These are phyloP conservation scores for Stichodactyla helianthus DNA, from an alignment of 64 coral and sea anemone genomes.

Conservation along the genomic window DNA sequence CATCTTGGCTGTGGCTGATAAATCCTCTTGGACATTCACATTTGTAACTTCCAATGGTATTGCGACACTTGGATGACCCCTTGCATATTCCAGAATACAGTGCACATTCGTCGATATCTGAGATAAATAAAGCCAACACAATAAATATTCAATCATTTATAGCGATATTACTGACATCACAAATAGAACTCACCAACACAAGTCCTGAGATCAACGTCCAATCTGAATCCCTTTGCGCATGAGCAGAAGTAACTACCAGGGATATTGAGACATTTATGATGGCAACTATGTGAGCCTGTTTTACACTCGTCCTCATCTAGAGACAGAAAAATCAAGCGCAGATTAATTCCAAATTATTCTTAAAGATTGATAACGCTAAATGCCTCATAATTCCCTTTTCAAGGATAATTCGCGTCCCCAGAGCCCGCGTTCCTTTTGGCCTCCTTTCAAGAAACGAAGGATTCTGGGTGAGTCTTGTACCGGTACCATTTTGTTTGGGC, in stretches of 20 bases:
- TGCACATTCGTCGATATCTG: conserved; percentile 92
- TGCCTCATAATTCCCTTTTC: too few species aligned
- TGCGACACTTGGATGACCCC: conserved; percentile 63
- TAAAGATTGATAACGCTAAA: too few species aligned
- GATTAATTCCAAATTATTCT: too few species aligned
- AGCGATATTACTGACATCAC: background rate
- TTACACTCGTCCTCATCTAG: conserved; percentile 77
- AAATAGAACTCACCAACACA: conserved; percentile 69
- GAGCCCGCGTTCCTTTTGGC: too few species aligned
- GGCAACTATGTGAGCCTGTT: conserved; percentile 58
- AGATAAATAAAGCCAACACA: background rate
- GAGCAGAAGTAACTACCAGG: conserved; percentile 90
- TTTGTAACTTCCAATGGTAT: conserved; percentile 70
- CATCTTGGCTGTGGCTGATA: conserved; percentile 62
- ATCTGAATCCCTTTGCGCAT: conserved; percentile 66
- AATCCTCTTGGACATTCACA: conserved; percentile 86
- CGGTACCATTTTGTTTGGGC: too few species aligned
- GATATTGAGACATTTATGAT: conserved; percentile 72
- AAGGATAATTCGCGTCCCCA: too few species aligned
- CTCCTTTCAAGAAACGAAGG: too few species aligned
- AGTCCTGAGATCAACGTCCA: conserved; percentile 70
- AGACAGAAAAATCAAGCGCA: too few species aligned
- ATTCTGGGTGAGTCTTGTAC: too few species aligned
- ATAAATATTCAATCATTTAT: background rate
- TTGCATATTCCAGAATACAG: conserved; percentile 93